phyloP scores from a whole-genome alignment of 2,888 invertebrate genomes.

The Chaetogeoica ovagalla region DNA sequence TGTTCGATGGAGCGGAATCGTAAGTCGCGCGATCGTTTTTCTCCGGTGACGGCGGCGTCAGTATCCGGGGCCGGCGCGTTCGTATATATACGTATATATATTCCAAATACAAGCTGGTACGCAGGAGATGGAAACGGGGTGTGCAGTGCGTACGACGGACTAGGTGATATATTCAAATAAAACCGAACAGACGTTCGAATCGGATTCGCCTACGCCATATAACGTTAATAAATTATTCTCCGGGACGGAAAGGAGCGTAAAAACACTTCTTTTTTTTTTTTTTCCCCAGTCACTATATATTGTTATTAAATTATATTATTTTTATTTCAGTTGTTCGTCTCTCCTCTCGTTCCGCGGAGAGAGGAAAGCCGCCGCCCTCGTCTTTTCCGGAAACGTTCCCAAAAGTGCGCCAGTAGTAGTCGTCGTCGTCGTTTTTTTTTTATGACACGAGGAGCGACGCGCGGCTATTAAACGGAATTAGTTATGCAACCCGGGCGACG shows the following conservation, averaged over 20 bases:
- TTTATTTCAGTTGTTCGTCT: neutral
- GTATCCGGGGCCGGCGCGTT: neutral
- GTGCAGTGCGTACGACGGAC: neutral
- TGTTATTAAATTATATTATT: neutral
- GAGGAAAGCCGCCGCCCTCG: neutral
- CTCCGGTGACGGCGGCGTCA: neutral
- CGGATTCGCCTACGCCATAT: slow-evolving; percentile 15
- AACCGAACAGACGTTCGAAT: slow-evolving; percentile 49
- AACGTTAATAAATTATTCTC: slow-evolving; percentile 47
- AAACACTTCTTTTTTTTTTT: slow-evolving; percentile 4
- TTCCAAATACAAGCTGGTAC: too few relatives aligned
- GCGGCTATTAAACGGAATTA: slow-evolving; percentile 51
- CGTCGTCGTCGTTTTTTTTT: neutral
- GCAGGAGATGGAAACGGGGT: too few relatives aligned
- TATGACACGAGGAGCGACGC: slow-evolving; percentile 3
- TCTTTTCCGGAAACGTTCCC: neutral
- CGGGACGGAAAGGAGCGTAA: neutral
- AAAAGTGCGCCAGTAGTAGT: neutral
- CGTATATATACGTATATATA: neutral
- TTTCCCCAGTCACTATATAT: neutral
- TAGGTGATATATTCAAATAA: slow-evolving; percentile 47
- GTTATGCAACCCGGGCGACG: slow-evolving; percentile 43
- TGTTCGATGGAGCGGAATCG: slow-evolving; percentile 31
- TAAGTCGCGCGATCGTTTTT: slow-evolving; percentile 27
- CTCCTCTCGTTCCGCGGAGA: neutral